phyloP scores from a whole-genome alignment of 1,140 invertebrate species.

The Dryas iulia region DNA sequence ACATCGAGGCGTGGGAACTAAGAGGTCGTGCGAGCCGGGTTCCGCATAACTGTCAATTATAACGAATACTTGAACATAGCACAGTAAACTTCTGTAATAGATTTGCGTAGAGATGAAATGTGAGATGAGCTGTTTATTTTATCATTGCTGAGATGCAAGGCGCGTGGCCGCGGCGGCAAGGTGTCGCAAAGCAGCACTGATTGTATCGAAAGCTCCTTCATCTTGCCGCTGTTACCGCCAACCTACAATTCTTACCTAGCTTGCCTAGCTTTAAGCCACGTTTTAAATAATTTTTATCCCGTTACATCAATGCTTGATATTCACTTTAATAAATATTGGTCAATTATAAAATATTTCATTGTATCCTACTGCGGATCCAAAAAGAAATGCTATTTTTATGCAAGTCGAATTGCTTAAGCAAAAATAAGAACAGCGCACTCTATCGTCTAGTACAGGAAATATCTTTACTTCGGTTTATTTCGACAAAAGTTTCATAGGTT shows the following conservation, averaged over 20 bases:
- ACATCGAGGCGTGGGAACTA: constrained; percentile 44
- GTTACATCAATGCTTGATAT: background rate
- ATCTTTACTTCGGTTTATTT: constrained; percentile 35
- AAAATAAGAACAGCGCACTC: constrained; percentile 32
- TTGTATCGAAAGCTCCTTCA: constrained; percentile 58
- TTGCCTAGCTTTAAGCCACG: constrained; percentile 4
- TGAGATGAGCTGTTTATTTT: constrained; percentile 56
- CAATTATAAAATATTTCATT: too few species aligned
- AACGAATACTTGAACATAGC: constrained; percentile 15
- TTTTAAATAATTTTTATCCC: background rate
- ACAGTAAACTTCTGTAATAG: constrained; percentile 40
- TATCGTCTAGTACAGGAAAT: constrained; percentile 39
- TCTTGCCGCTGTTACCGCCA: constrained; percentile 51
- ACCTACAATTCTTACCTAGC: constrained; percentile 24
- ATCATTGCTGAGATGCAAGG: constrained; percentile 64
- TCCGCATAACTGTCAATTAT: constrained; percentile 36
- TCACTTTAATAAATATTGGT: background rate
- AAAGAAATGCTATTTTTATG: background rate
- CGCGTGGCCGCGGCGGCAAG: constrained; percentile 61
- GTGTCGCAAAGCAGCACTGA: constrained; percentile 58
- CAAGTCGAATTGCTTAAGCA: background rate
- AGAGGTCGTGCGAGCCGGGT: constrained; percentile 24
- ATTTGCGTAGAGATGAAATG: constrained; percentile 58
- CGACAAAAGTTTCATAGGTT: constrained; percentile 29
- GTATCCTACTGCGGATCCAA: too few species aligned